Evolutionary conservation across 2,888 invertebrate species (phyloP).

Genomic region (Slavum lentiscoides): DNA sequence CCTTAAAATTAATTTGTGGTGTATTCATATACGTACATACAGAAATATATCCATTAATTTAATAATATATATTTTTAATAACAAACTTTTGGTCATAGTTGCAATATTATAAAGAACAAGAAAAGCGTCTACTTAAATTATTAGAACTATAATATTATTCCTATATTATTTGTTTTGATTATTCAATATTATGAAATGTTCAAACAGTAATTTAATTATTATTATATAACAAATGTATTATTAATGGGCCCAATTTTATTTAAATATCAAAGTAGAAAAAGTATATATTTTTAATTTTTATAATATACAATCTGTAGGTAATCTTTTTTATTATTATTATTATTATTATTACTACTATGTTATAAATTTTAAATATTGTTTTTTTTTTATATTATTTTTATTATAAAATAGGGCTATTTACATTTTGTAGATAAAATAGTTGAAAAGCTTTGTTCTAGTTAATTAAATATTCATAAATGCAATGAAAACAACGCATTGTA

Average conservation of each 20-base stretch:
- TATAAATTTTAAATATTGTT: neutral
- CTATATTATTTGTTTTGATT: neutral
- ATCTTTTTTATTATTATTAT: neutral
- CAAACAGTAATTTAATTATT: neutral
- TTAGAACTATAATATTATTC: neutral
- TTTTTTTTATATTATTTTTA: neutral
- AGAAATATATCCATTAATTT: too few relatives aligned
- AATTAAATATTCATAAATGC: neutral
- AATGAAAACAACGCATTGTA: neutral
- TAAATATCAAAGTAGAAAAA: neutral
- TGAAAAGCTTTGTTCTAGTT: slow-evolving; percentile 8
- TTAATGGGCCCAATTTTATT: slow-evolving; percentile 3
- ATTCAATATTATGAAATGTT: neutral
- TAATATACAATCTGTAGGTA: neutral
- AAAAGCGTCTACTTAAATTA: neutral
- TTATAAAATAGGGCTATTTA: neutral
- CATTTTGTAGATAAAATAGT: neutral
- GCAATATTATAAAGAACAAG: neutral
- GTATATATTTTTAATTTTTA: neutral
- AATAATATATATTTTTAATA: neutral
- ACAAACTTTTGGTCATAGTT: neutral
- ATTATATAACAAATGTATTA: neutral
- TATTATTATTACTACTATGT: neutral
- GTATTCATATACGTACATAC: too few relatives aligned
- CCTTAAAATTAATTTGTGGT: neutral